phyloP scores from a whole-genome alignment of 1,140 invertebrate species.

The Eurosta solidaginis region DNA sequence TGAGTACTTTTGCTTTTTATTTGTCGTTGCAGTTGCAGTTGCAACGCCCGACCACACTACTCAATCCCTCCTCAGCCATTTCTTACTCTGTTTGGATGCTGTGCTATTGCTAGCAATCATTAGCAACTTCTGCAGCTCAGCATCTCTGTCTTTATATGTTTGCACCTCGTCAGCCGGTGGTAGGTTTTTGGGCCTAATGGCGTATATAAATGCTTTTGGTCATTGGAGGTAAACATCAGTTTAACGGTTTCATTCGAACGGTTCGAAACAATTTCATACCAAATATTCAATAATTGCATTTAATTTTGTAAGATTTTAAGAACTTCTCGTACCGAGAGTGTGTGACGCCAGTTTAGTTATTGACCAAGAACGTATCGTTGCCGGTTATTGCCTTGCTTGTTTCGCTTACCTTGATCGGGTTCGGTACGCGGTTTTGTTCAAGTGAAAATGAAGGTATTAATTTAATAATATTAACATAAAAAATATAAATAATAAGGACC shows the following conservation, averaged over 20 bases:
- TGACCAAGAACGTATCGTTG: neutral
- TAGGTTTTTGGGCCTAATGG: slow-evolving; percentile 6
- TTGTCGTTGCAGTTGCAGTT: neutral
- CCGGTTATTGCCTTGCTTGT: neutral
- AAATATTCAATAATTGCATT: neutral
- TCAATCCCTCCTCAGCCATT: neutral
- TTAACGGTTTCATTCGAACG: slow-evolving; percentile 37
- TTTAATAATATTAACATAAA: neutral
- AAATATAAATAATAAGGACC: neutral
- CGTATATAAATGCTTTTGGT: slow-evolving; percentile 40
- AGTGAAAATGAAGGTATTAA: slow-evolving; percentile 15
- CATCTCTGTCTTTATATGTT: neutral
- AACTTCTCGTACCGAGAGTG: neutral
- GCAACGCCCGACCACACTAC: neutral
- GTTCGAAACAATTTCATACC: slow-evolving; percentile 14
- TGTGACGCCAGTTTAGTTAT: neutral
- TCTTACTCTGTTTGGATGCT: neutral
- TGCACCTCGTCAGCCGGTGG: neutral
- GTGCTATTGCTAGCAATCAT: neutral
- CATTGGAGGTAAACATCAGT: slow-evolving; percentile 37
- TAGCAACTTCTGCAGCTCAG: neutral
- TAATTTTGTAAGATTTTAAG: neutral
- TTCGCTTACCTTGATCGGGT: neutral
- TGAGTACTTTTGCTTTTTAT: neutral
- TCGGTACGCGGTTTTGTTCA: neutral